A percentile compares a stretch with the other conserved stretches of the same genome.
Conservation (phyloP, 2,113 vertebrate genomes). For the Paraplagusia blochii region DNA sequence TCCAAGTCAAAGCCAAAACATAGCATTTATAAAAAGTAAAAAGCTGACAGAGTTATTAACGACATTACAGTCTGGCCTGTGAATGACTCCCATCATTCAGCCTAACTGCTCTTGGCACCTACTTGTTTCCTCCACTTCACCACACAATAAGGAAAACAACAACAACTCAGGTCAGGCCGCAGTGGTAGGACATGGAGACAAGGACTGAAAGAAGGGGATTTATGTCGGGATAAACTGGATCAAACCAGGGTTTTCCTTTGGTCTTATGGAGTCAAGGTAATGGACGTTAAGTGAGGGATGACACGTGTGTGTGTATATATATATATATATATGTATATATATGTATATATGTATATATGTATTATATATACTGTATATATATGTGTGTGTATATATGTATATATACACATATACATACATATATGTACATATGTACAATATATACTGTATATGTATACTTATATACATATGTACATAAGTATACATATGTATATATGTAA, state of each 20-base stretch:
- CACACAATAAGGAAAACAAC: slow-evolving; percentile 32
- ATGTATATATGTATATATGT: no score
- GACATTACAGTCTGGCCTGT: slow-evolving; percentile 20
- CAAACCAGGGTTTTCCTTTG: slow-evolving; percentile 43
- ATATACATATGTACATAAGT: not conserved
- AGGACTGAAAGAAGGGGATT: slow-evolving; percentile 7
- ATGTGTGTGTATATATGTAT: no score
- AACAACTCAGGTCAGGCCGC: slow-evolving; percentile 44
- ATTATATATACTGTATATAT: no score
- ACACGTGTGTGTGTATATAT: no score
- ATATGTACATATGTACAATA: no score
- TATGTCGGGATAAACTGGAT: slow-evolving; percentile 20
- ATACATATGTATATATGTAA: no score
- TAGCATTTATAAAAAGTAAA: slow-evolving; percentile 47
- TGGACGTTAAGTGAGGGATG: slow-evolving; percentile 61
- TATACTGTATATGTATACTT: not conserved
- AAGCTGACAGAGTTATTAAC: slow-evolving; percentile 38
- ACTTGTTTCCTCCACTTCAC: slow-evolving; percentile 17
- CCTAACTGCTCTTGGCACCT: slow-evolving; percentile 9
- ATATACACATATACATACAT: no score
- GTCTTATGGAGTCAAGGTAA: slow-evolving; percentile 47
- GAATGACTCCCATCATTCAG: slow-evolving; percentile 16
- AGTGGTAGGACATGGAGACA: slow-evolving; percentile 11
- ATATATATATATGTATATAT: no score
- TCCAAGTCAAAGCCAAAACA: slow-evolving; percentile 57